phyloP scores from a whole-genome alignment of 2,888 invertebrate species.

The Euphydryas editha region DNA sequence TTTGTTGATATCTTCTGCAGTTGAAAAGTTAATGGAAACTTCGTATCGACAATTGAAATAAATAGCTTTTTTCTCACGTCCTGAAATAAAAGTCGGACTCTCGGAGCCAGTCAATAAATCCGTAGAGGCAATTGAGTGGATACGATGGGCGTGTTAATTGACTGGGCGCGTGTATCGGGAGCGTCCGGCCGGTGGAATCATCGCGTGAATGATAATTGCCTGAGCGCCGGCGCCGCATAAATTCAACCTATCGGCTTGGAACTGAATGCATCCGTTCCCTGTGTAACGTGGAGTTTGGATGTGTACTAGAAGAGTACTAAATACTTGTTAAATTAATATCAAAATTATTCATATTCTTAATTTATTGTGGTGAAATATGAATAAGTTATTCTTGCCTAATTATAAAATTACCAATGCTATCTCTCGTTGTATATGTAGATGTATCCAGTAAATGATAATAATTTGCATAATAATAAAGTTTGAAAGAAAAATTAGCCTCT shows the following conservation, averaged over 20 bases:
- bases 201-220: constrained; percentile 78
- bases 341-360: not conserved
- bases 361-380: too few species aligned
- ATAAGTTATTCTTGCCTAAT: too few species aligned
- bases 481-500: too few species aligned
- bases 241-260: constrained; percentile 68
- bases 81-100: constrained; percentile 46
- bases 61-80: constrained; percentile 26
- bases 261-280: constrained; percentile 63
- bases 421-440: too few species aligned
- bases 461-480: too few species aligned
- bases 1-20: not conserved
- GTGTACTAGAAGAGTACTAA: constrained; percentile 34
- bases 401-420: too few species aligned
- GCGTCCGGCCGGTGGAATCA: constrained; percentile 67
- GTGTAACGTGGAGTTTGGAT: constrained; percentile 46
- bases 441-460: too few species aligned
- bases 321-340: not conserved
- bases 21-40: not conserved
- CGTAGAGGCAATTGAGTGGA: constrained; percentile 69
- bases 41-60: constrained; percentile 16
- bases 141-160: constrained; percentile 79
- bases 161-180: constrained; percentile 58
- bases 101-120: constrained; percentile 63
- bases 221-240: constrained; percentile 61